These are phyloP conservation scores for Pseudopodoces humilis DNA, from an alignment of 2,113 vertebrate genomes.

Conservation along the genomic window DNA sequence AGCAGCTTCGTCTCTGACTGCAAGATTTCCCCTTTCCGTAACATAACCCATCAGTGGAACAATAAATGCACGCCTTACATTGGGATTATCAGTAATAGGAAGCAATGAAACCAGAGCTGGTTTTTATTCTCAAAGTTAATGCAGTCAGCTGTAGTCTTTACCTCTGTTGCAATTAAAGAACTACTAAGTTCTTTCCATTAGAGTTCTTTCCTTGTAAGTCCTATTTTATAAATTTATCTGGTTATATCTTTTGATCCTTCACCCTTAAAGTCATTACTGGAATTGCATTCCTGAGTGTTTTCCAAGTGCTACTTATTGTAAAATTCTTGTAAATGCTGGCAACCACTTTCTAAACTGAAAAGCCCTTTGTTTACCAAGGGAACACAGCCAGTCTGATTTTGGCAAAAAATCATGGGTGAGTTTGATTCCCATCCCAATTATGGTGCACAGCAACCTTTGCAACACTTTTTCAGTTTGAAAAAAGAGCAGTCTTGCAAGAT, in stretches of 20 bases:
- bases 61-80: not conserved
- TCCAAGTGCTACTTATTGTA: not conserved
- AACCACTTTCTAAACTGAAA: not conserved
- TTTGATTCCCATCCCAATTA: not conserved
- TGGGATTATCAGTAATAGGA: not conserved
- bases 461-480: not conserved
- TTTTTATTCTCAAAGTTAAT: not conserved
- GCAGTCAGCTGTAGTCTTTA: not conserved
- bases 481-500: conserved; percentile 4
- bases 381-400: not conserved
- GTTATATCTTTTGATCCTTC: not conserved
- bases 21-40: not conserved
- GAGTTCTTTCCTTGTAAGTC: not conserved
- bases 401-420: not conserved
- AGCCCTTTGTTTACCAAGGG: not conserved
- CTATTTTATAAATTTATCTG: not conserved
- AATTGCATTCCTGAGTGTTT: not conserved
- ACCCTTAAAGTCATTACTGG: not conserved
- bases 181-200: not conserved
- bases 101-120: not conserved
- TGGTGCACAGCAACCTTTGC: not conserved
- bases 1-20: not conserved
- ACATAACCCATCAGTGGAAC: not conserved
- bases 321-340: not conserved
- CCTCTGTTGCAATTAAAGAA: not conserved